These are phyloP conservation scores for Cacoxenus indagator DNA, from an alignment of 2,888 invertebrate genomes.

Conservation along the genomic window DNA sequence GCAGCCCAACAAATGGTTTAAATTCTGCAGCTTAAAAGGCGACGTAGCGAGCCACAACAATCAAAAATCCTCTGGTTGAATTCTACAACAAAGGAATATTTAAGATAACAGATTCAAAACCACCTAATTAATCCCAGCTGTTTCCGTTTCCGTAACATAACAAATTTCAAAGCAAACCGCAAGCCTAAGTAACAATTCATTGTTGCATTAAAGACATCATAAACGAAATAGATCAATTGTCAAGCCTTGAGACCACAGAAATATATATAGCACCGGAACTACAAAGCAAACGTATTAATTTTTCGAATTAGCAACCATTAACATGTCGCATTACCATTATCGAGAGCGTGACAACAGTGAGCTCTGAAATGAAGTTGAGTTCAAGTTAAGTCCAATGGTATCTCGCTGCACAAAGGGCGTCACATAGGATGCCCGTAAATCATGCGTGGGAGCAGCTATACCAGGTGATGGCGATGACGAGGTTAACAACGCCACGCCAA, in stretches of 20 bases:
- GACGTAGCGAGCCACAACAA: too few species aligned
- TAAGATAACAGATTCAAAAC: neutral
- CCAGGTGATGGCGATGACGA: neutral
- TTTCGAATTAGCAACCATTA: conserved; percentile 12
- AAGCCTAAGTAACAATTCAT: neutral
- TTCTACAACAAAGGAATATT: too few species aligned
- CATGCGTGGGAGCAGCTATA: conserved; percentile 52
- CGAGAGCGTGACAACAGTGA: neutral
- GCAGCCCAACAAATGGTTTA: too few species aligned
- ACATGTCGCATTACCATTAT: neutral
- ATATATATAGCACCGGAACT: neutral
- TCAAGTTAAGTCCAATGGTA: neutral
- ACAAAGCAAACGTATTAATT: neutral
- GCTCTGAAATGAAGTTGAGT: neutral
- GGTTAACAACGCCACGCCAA: too few species aligned
- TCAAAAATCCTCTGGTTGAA: too few species aligned
- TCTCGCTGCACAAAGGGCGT: neutral
- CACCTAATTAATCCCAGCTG: neutral
- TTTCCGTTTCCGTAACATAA: neutral
- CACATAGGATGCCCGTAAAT: conserved; percentile 36
- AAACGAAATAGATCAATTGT: neutral
- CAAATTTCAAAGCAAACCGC: neutral
- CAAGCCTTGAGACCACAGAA: conserved; percentile 3
- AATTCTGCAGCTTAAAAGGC: too few species aligned
- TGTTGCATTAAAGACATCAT: neutral